Percentiles rank a stretch among this genome's conserved stretches.
Evolutionary conservation across 1,140 invertebrate genomes (phyloP).

Genomic region (Hycleus phaleratus): DNA sequence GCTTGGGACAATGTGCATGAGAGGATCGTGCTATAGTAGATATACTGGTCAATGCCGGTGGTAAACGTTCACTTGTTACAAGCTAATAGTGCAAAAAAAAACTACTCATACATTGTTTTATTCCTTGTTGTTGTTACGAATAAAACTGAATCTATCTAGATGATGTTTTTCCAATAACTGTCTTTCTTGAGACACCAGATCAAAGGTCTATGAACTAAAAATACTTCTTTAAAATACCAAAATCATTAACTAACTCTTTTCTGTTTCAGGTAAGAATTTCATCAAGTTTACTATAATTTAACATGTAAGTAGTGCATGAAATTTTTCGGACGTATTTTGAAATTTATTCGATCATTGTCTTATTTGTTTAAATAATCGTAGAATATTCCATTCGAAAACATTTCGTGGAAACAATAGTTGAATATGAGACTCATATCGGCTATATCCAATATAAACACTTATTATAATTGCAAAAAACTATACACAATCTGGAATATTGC

Average conservation of each 20-base stretch:
- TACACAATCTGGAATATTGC: constrained; percentile 13
- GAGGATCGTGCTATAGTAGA: constrained; percentile 23
- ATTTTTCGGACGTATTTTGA: too few species aligned
- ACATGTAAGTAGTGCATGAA: too few species aligned
- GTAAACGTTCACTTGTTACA: constrained; percentile 28
- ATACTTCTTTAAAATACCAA: too few species aligned
- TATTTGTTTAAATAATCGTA: too few species aligned
- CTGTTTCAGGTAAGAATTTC: neutral
- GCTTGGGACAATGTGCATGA: constrained; percentile 25
- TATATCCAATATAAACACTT: constrained; percentile 5
- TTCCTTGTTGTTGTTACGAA: neutral
- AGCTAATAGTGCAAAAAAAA: constrained; percentile 23
- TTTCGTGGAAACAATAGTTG: constrained; percentile 16
- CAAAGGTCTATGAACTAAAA: too few species aligned
- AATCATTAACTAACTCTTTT: neutral
- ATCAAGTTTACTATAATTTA: too few species aligned
- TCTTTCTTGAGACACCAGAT: too few species aligned
- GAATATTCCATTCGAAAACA: constrained; percentile 6
- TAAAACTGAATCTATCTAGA: neutral
- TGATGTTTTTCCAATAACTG: neutral
- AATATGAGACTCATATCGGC: constrained; percentile 12
- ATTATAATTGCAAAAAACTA: constrained; percentile 22
- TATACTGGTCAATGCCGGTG: constrained; percentile 34
- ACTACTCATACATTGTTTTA: constrained; percentile 16
- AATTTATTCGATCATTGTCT: too few species aligned